phyloP scores from a whole-genome alignment of 2,888 invertebrate genomes.

The Cantharis flavilabris region DNA sequence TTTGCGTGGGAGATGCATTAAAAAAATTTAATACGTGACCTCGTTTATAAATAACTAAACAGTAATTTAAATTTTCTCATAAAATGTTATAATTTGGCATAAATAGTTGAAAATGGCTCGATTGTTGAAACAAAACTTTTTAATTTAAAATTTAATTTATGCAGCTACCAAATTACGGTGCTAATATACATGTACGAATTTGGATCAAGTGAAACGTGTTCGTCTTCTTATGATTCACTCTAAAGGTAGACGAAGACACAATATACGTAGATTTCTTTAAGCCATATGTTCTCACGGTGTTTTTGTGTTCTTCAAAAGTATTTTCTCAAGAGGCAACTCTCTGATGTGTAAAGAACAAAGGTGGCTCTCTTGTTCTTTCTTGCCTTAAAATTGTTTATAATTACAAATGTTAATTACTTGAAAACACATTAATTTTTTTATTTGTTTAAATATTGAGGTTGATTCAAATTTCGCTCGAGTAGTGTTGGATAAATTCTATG shows the following conservation, averaged over 20 bases:
- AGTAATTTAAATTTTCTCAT: not conserved
- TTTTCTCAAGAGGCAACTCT: conserved; percentile 26
- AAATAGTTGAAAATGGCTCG: conserved; percentile 5
- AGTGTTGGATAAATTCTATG: not conserved
- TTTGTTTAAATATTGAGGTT: not conserved
- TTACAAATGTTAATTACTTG: not conserved
- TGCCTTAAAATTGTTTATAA: not conserved
- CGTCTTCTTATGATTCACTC: not conserved
- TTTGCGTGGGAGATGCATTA: conserved; percentile 13
- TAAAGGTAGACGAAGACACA: conserved; percentile 9
- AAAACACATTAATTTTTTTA: not conserved
- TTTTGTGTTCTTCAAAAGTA: conserved; percentile 20
- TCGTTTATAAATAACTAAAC: not conserved
- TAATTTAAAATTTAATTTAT: conserved; percentile 6
- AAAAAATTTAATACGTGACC: conserved; percentile 3
- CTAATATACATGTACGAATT: conserved; percentile 9
- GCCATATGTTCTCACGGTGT: conserved; percentile 29
- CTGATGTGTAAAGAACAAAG: conserved; percentile 10
- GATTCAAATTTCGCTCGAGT: not conserved
- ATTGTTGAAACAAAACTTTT: conserved; percentile 8
- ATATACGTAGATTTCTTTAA: conserved; percentile 17
- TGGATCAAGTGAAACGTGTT: conserved; percentile 5
- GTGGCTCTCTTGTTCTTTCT: not conserved
- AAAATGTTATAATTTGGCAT: not conserved
- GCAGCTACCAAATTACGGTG: conserved; percentile 17